Evolutionary conservation across 1,140 invertebrate species (phyloP), one percentile per base, ranked within the genome.

Genomic region (Drosophila bocqueti): DNA sequence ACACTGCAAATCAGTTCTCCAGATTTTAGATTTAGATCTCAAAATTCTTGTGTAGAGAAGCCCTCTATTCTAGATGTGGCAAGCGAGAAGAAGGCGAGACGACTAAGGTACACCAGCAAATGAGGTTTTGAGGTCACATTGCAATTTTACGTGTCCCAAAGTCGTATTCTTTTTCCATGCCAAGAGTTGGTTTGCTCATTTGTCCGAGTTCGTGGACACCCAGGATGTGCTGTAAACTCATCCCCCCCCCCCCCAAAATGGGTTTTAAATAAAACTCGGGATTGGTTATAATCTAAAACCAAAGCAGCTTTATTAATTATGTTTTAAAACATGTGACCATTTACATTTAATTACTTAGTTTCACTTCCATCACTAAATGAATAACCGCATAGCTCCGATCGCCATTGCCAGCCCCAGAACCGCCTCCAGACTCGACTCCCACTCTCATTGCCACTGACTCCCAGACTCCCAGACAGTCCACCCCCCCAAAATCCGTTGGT

Each of bases 281-380:
- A 38, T 1, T 7, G 34, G 4, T 3, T 68, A 71, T 49, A 73
- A 59, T 79, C 65, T 79, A 79, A 78, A 79, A 79, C 76, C 75
- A 79, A 79, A 79, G 76, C 61, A 72, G 76, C 46, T 81, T 71
- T 81, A 71, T 76, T 69, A 46, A 61, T 65, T 64, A 57, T 58
- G 38, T 64, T 65, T 81, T 64, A 63, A 87, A 79, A 83, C 76
- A 74, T 79, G 60, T 74, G 67, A 73, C 68, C 78, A 85, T 89
- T 90, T 89, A 91, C 85, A 90, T 73, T 73, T 69, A 69, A 79
- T 89, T 81, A 64, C 65, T 89, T 77, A 64, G 52, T 54, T 42
- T 72, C 73, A 78, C 74, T 62, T 63, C 24, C 67, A 76, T 68
- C 57, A 68, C 62, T 76, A 82, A 75, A 86, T 76, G 55, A 79